phyloP scores from a whole-genome alignment of 1,140 invertebrate genomes.

The Cryptotermes secundus region DNA sequence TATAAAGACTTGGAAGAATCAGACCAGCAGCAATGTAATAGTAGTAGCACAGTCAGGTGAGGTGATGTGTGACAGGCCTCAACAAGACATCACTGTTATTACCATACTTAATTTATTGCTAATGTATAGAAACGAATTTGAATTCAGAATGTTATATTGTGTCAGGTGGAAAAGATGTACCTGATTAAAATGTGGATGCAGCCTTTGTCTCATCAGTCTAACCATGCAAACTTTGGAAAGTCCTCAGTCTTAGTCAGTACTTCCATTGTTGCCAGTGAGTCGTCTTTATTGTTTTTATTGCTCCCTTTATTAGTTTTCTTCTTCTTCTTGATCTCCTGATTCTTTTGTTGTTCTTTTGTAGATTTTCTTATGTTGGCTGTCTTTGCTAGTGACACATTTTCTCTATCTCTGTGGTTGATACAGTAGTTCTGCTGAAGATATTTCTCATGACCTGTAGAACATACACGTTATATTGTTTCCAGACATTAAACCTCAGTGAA shows the following conservation, averaged over 20 bases:
- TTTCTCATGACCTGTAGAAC: background rate
- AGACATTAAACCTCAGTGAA: no score
- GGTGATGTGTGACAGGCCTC: no score
- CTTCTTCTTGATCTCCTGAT: background rate
- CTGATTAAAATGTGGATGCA: no score
- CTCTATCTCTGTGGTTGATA: background rate
- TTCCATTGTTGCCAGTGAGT: background rate
- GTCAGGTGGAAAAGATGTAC: no score
- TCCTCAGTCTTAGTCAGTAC: background rate
- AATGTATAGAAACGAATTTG: no score
- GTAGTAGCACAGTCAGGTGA: no score
- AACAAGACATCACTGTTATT: no score
- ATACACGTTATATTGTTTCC: background rate
- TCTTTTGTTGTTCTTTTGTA: background rate
- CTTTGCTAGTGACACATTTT: background rate
- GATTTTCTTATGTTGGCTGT: background rate
- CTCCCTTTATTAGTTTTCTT: background rate
- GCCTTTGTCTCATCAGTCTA: background rate
- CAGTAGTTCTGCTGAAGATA: background rate
- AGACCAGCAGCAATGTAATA: no score
- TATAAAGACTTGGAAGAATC: no score
- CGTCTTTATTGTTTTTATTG: background rate
- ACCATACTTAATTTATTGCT: no score
- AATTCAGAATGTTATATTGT: no score
- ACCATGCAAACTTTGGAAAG: background rate